Evolutionary conservation across 2,888 invertebrate species (phyloP), one percentile per base, ranked within the genome.

Genomic region (Lithosia quadra): DNA sequence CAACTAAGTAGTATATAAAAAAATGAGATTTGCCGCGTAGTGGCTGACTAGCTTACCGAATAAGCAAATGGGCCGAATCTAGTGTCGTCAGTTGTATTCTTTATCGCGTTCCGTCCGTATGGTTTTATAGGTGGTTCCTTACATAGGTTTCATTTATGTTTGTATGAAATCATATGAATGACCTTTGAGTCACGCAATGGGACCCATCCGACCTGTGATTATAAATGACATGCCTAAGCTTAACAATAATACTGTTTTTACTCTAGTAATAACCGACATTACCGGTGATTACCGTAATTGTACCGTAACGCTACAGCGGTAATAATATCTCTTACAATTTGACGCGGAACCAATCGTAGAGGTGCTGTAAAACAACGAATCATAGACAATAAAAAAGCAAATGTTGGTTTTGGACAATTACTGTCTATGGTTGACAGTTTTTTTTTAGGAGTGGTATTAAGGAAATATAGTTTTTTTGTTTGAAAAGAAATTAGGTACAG

Each of bases 321-420:
- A 83, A 82, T 86, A 84, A 85, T 88, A 88, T 89, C 86, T 84
- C 80, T 87, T 89, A 83, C 86, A 86, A 87, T 88, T 86, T 86
- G 83, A 77, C 77, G 70, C 79, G 82, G 72, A 80, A 70, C 78
- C 72, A 82, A 80, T 77, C 71, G 58, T 18, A 9, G 34, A 63
- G 11, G 2, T 58, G 49, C 21, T 10, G 58, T 65, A 33, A 53
- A 55, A 63, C 8, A n/a, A 15, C n/a, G n/a, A 64, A 64, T 34
- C 22, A 55, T 15, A 22, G 18, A 60, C 8, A 60, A 36, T n/a
- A 64, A 33, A 64, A 49, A 56, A 39, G 1, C 18, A 24, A 11
- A 39, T 53, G 28, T 34, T 56, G 21, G 13, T 65, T 49, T 49
- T 36, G 1, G 13, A 13, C n/a, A 11, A 22, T 57, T 24, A 11